Conservation (phyloP, 2,113 vertebrate species). For the Xerus inauris region DNA sequence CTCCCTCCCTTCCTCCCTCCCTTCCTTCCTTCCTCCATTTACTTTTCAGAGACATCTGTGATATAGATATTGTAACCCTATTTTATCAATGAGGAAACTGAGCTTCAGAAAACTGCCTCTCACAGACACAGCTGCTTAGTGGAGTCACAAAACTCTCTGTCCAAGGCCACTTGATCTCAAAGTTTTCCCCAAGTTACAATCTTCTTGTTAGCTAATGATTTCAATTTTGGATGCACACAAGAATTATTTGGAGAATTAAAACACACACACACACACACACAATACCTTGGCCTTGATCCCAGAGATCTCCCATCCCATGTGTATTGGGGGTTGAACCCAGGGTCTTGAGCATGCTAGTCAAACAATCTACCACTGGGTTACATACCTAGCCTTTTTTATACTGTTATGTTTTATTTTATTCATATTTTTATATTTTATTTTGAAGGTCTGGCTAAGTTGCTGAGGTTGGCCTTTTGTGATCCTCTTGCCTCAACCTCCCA, state of each 20-base stretch:
- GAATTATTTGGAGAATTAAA: slow-evolving; percentile 26
- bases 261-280: not conserved
- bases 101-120: not conserved
- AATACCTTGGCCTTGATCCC: not conserved
- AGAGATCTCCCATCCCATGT: not conserved
- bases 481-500: not conserved
- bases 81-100: slow-evolving; percentile 22
- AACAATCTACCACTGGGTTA: not conserved
- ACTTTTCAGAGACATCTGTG: slow-evolving; percentile 51
- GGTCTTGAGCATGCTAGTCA: not conserved
- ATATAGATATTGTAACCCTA: not conserved
- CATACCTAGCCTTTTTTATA: not conserved
- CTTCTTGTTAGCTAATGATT: slow-evolving; percentile 23
- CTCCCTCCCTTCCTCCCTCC: too few relatives aligned
- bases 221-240: not conserved
- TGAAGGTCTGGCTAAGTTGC: not conserved
- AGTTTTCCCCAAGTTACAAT: slow-evolving; percentile 32
- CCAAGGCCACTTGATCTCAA: not conserved
- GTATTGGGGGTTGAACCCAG: not conserved
- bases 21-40: not conserved
- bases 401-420: not conserved
- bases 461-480: not conserved
- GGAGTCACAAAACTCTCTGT: not conserved
- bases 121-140: not conserved
- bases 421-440: not conserved